Evolutionary conservation across 2,888 invertebrate species (phyloP), one percentile per base, ranked within the genome.

Genomic region (Phyllotreta striolata): DNA sequence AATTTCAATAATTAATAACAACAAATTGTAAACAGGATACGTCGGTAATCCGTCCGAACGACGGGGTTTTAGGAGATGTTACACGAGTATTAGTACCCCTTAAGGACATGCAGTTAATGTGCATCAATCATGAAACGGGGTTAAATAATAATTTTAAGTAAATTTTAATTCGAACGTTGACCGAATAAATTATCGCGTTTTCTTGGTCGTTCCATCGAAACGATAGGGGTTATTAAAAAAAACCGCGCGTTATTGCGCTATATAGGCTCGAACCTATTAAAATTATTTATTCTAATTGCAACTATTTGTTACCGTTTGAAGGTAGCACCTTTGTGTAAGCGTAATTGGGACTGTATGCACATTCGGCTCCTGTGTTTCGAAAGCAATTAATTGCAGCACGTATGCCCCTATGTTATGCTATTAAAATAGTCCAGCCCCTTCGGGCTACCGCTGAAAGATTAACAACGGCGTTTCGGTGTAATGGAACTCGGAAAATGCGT

Each of bases 1-100:
- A 64, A 55, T 64, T 63, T 63, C 49, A 56, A 61, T 58, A 58
- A 58, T 58, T 58, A 54, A 54, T 63, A 56, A 46, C 35, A 38
- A 51, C 55, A 59, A 64, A 58, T 57, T 58, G 55, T 58, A 34
- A 44, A 52, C 34, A 57, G 57, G 46, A 54, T 39, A 39, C 35
- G 1, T 3, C 24, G 14, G 46, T 44, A 56, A 62, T 62, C 56
- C 41, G 57, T 47, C 47, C n/a, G 12, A 49, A 49, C 35, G 6
- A 9, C 10, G 41, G 41, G 10, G n/a, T 41, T 41, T 41, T 41
- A 41, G 41, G 41, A n/a, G 9, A 41, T n/a, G 6, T 9, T 41
- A n/a, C 9, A n/a, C 10, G 9, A 41, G 41, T n/a, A n/a, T n/a
- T n/a, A n/a, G n/a, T n/a, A n/a, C n/a, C n/a, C n/a, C n/a, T n/a